Percentiles rank a stretch among this genome's conserved stretches.
Evolutionary conservation across 2,113 vertebrate genomes (phyloP).

Genomic region (Mixornis gularis): DNA sequence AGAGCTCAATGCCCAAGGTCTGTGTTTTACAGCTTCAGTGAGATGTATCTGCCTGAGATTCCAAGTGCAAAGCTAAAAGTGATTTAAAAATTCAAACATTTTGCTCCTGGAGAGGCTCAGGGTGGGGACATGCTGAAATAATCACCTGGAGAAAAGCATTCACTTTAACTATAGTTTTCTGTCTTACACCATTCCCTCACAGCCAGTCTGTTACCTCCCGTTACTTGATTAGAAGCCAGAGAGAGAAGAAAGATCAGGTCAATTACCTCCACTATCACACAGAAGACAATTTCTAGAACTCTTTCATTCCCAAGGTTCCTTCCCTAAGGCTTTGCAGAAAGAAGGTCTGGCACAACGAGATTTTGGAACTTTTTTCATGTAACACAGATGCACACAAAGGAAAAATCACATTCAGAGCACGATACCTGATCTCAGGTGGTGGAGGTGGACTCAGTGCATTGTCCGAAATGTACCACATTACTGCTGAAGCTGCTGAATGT

Average conservation of each 20-base stretch:
- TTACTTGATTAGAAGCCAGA: neutral
- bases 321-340: neutral
- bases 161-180: neutral
- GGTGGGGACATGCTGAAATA: neutral
- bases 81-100: neutral
- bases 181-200: neutral
- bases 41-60: neutral
- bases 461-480: neutral
- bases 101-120: neutral
- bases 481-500: neutral
- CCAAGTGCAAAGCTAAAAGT: neutral
- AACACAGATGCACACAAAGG: neutral
- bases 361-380: neutral
- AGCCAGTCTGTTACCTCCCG: neutral
- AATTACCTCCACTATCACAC: neutral
- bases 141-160: conserved; percentile 24
- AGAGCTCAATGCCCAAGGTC: neutral
- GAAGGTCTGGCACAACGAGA: neutral
- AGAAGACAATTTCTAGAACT: neutral
- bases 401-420: neutral
- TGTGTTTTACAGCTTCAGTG: neutral
- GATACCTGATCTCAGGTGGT: neutral
- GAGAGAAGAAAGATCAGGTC: neutral
- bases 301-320: neutral
- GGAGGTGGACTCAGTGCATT: neutral